These are phyloP conservation scores for Thaleichthys pacificus DNA, from an alignment of 2,797 vertebrate species.

Conservation along the genomic window DNA sequence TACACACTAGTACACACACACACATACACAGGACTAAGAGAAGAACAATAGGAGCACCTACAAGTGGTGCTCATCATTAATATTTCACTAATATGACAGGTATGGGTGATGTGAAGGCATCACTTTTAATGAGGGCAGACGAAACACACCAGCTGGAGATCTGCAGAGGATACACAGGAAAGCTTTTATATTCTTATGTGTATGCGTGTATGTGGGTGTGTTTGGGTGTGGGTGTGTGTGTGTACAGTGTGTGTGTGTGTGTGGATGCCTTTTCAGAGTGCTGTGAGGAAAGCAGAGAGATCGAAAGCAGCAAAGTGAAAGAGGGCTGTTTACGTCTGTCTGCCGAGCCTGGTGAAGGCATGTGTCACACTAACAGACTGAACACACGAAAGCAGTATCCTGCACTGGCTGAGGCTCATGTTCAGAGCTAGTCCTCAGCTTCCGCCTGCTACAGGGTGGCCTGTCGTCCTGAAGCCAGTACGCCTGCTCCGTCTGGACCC, in stretches of 20 bases:
- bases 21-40: slow-evolving; percentile 2
- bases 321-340: neutral
- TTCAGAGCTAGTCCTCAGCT: no score
- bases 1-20: slow-evolving; percentile 14
- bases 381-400: no score
- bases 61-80: slow-evolving; percentile 61
- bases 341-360: slow-evolving; percentile 40
- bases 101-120: slow-evolving; percentile 65
- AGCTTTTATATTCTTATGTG: slow-evolving; percentile 6
- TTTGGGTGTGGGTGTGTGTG: neutral
- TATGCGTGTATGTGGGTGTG: neutral
- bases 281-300: slow-evolving; percentile 20
- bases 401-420: no score
- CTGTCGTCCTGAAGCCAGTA: neutral
- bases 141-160: slow-evolving; percentile 62
- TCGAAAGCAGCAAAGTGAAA: neutral
- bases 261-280: slow-evolving; percentile 1
- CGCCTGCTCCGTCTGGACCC: neutral
- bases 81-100: slow-evolving; percentile 76
- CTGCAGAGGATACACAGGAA: slow-evolving; percentile 28
- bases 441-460: no score
- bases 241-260: slow-evolving; percentile 21
- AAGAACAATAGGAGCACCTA: slow-evolving; percentile 50
- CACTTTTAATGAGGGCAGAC: slow-evolving; percentile 78
- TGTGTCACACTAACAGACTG: slow-evolving; percentile 52